Conservation (phyloP, 2,797 vertebrate species). For the Enteromius radiatus region DNA sequence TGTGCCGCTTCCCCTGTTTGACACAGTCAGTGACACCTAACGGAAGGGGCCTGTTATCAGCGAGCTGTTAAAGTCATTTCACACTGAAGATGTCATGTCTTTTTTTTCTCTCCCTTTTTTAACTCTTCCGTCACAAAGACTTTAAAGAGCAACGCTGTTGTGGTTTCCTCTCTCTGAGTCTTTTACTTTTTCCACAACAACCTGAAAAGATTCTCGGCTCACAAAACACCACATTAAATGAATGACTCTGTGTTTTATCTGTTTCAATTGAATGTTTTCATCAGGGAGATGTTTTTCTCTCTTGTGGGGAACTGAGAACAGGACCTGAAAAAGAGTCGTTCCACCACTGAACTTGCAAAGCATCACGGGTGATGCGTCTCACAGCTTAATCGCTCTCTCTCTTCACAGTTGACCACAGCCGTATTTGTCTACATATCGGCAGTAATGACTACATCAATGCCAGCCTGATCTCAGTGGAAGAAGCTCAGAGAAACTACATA, state of each 20-base stretch:
- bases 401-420: constrained; percentile 93
- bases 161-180: constrained; percentile 68
- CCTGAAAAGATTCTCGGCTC: constrained; percentile 19
- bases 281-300: constrained; percentile 24
- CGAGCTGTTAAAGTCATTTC: constrained; percentile 36
- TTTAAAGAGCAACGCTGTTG: constrained; percentile 61
- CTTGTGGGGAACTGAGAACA: constrained; percentile 58
- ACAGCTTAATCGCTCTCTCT: constrained; percentile 19
- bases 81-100: constrained; percentile 32
- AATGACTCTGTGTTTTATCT: constrained; percentile 3
- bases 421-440: constrained; percentile 91
- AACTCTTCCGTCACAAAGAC: constrained; percentile 37
- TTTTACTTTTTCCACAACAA: constrained; percentile 43
- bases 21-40: constrained; percentile 41
- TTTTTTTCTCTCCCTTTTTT: constrained; percentile 40
- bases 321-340: constrained; percentile 57
- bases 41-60: constrained; percentile 45
- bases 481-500: constrained; percentile 96
- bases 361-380: constrained; percentile 6
- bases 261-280: constrained; percentile 7
- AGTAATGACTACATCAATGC: constrained; percentile 97
- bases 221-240: constrained; percentile 9
- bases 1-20: constrained; percentile 55
- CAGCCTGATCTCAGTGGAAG: constrained; percentile 93
- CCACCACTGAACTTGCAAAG: constrained; percentile 56